These are phyloP conservation scores for Argyresthia goedartella DNA, from an alignment of 2,888 invertebrate genomes.

Conservation along the genomic window DNA sequence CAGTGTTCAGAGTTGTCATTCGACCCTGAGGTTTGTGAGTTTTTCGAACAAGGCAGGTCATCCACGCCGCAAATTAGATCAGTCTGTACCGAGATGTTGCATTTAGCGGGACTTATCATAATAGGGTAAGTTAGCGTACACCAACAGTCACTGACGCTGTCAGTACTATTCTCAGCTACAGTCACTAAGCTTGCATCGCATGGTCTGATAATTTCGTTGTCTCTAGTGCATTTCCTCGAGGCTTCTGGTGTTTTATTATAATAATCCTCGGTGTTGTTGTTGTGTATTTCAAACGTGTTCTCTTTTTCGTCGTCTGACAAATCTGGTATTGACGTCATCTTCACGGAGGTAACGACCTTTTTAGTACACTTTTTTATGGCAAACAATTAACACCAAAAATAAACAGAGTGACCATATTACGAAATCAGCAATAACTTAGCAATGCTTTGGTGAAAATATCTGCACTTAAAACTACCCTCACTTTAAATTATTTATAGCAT, in stretches of 20 bases:
- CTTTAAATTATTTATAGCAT: no score
- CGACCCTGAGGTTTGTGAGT: not conserved
- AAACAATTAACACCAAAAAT: no score
- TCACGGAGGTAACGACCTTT: not conserved
- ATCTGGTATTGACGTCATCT: not conserved
- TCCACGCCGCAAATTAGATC: no score
- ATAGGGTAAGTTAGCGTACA: slow-evolving; percentile 26
- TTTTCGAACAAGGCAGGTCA: no score
- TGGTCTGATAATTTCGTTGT: slow-evolving; percentile 34
- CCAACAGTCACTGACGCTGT: slow-evolving; percentile 8
- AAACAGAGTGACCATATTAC: no score
- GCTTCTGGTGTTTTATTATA: slow-evolving; percentile 39
- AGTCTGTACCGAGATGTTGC: slow-evolving; percentile 11
- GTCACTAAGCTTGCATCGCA: slow-evolving; percentile 34
- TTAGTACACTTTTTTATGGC: no score
- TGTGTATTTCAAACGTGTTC: not conserved
- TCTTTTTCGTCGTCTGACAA: not conserved
- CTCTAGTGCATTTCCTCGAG: slow-evolving; percentile 38
- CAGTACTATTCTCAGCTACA: slow-evolving; percentile 23
- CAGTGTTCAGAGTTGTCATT: slow-evolving; percentile 33
- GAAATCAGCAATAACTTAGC: no score
- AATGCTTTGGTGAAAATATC: no score
- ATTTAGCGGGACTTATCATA: slow-evolving; percentile 18
- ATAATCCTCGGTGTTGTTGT: slow-evolving; percentile 2
- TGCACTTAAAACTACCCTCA: no score